Conservation (phyloP, 2,113 vertebrate genomes). For the Oenanthe oenanthe region DNA sequence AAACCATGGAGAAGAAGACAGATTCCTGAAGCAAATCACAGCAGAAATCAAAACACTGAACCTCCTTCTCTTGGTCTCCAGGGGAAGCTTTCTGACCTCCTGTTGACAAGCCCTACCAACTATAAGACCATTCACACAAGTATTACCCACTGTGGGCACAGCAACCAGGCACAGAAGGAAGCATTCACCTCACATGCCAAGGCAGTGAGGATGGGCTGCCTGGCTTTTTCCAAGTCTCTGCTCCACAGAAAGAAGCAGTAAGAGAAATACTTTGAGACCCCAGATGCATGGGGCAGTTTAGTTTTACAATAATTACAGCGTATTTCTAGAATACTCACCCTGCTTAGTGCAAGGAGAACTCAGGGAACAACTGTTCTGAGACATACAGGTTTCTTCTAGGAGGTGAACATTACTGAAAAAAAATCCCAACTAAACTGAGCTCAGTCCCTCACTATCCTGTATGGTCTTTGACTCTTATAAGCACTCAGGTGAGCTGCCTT, state of each 20-base stretch:
- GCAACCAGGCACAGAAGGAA: background rate
- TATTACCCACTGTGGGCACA: rapidly evolving
- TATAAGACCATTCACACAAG: background rate
- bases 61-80: background rate
- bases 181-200: background rate
- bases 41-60: background rate
- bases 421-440: background rate
- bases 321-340: background rate
- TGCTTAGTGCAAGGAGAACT: background rate
- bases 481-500: background rate
- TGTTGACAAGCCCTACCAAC: background rate
- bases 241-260: background rate
- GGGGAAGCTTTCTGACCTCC: background rate
- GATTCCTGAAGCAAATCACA: background rate
- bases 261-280: background rate
- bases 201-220: background rate
- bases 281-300: background rate
- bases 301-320: background rate
- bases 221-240: background rate
- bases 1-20: background rate
- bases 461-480: background rate
- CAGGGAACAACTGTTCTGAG: background rate
- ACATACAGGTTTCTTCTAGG: background rate
- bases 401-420: background rate
- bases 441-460: background rate